phyloP scores from a whole-genome alignment of 2,113 vertebrate species.

The Elgaria multicarinata region DNA sequence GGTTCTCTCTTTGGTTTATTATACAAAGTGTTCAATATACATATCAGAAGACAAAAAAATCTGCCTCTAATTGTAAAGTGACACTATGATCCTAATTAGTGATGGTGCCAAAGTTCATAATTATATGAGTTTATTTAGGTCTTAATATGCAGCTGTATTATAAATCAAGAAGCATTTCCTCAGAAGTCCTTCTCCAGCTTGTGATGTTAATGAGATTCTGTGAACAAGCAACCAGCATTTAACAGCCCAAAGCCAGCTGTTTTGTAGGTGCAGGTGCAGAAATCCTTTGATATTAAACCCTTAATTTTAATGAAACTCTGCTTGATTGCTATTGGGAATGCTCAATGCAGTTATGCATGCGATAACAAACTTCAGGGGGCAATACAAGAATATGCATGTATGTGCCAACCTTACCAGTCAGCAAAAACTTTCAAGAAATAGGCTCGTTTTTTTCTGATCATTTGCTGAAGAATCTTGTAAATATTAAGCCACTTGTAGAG shows the following conservation, averaged over 20 bases:
- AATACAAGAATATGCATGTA: not conserved
- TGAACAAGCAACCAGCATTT: not conserved
- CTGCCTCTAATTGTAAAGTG: not conserved
- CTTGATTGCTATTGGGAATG: not conserved
- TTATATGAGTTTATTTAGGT: not conserved
- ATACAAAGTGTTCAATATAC: not conserved
- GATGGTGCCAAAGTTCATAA: not conserved
- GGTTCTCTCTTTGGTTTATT: not conserved
- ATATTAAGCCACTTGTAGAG: not conserved
- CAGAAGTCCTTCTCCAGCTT: not conserved
- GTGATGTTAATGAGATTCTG: not conserved
- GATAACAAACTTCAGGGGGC: not conserved
- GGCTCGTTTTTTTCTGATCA: not conserved
- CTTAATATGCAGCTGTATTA: not conserved
- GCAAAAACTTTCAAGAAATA: not conserved
- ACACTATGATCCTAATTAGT: not conserved
- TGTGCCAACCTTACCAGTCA: not conserved
- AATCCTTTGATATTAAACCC: not conserved
- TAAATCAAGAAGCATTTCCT: not conserved
- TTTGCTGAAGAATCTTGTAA: not conserved
- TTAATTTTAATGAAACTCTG: not conserved
- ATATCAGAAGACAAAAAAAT: conserved; percentile 3
- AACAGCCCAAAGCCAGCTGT: not conserved
- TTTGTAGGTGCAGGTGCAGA: not conserved
- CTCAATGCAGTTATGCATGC: not conserved